These are phyloP conservation scores for Orthonyx spaldingii DNA, from an alignment of 2,113 vertebrate genomes.

Conservation along the genomic window DNA sequence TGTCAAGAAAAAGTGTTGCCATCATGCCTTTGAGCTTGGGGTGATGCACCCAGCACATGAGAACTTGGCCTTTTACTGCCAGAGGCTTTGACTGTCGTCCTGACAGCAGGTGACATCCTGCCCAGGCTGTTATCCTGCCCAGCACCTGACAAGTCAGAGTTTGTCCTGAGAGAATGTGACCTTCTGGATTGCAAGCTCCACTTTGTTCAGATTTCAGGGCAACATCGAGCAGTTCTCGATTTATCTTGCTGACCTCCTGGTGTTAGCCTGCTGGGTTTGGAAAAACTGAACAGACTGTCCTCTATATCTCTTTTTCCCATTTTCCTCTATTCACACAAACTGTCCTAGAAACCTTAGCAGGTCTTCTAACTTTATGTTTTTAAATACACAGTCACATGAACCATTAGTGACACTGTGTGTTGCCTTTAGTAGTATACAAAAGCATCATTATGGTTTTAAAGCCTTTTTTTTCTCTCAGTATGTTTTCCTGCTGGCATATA, in stretches of 20 bases:
- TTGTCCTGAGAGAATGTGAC: background rate
- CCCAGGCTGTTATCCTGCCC: background rate
- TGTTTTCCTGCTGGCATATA: background rate
- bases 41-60: accelerated
- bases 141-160: background rate
- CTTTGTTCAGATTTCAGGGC: background rate
- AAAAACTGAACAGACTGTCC: background rate
- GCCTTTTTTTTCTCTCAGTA: background rate
- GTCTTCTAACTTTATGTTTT: background rate
- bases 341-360: background rate
- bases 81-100: background rate
- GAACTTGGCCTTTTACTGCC: background rate
- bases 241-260: background rate
- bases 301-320: background rate
- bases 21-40: background rate
- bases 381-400: background rate
- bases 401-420: background rate
- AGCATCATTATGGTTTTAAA: background rate
- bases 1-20: background rate
- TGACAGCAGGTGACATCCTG: background rate
- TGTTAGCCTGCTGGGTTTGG: background rate
- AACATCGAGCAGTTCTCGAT: background rate
- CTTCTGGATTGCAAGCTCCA: background rate
- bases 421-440: background rate
- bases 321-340: background rate